Evolutionary conservation across 2,888 invertebrate species (phyloP).

Genomic region (Amblyjoppa proteus): DNA sequence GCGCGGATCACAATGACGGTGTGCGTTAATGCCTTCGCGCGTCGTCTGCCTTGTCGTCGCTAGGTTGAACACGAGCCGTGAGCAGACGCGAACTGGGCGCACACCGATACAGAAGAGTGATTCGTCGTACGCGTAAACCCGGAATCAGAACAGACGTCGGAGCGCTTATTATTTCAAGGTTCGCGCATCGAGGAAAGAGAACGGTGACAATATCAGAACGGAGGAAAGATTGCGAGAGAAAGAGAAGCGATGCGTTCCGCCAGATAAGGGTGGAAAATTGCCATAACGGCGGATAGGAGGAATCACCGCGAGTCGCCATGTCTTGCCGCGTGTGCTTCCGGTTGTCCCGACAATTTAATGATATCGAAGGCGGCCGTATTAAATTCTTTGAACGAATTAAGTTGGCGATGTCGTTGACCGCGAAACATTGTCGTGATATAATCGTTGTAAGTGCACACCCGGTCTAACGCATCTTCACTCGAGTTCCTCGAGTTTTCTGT

Average conservation of each 20-base stretch:
- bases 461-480: slow-evolving; percentile 57
- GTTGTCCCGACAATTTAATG: slow-evolving; percentile 63
- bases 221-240: not conserved
- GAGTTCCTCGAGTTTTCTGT: slow-evolving; percentile 34
- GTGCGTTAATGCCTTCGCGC: slow-evolving; percentile 49
- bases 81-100: slow-evolving; percentile 1
- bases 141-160: slow-evolving; percentile 78
- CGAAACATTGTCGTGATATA: slow-evolving; percentile 43
- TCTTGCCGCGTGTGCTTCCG: slow-evolving; percentile 61
- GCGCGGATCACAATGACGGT: not conserved
- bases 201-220: not conserved
- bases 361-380: slow-evolving; percentile 62
- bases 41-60: slow-evolving; percentile 35
- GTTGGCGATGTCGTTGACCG: slow-evolving; percentile 65
- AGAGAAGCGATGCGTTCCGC: slow-evolving; percentile 75
- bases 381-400: slow-evolving; percentile 53
- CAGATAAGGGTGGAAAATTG: slow-evolving; percentile 75
- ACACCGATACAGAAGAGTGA: slow-evolving; percentile 34
- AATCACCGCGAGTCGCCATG: slow-evolving; percentile 41
- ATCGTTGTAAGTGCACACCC: slow-evolving; percentile 51
- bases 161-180: slow-evolving; percentile 81
- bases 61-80: slow-evolving; percentile 24
- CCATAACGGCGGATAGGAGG: slow-evolving; percentile 56
- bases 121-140: slow-evolving; percentile 71
- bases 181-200: slow-evolving; percentile 63